Base-by-base conservation (phyloP, 2,888 invertebrate genomes). In the Ormia ochracea region DNA sequence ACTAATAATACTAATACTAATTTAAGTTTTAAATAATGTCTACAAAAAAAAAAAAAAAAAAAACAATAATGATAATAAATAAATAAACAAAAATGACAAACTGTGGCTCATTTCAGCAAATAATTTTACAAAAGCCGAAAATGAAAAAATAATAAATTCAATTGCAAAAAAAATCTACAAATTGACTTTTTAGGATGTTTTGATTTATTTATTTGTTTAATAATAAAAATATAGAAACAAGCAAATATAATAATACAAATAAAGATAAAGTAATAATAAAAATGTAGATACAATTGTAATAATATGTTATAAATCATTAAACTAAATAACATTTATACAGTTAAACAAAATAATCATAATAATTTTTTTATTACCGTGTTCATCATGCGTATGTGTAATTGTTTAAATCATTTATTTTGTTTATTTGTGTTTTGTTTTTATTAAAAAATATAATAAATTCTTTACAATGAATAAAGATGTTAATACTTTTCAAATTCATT, bases 161-260 rank as follows among this genome's bases (percentile, higher is more conserved):
- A n/a, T n/a, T n/a, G n/a, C n/a, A n/a, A n/a, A n/a, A n/a, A n/a
- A n/a, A n/a, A n/a, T n/a, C n/a, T n/a, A n/a, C n/a, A n/a, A n/a
- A 54, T 54, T 54, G 1, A 45, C 56, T 56, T 26, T 61, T 43
- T 54, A 43, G 43, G 61, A 56, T 56, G 28, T 26, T 58, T 65
- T 56, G 33, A n/a, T 69, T 77, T 76, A 48, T 73, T 74, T 74
- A 63, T 65, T 74, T 56, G 19, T 78, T 78, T 78, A 74, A 74
- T 82, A 82, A 82, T 82, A 83, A 81, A 82, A 82, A 81, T 80
- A 80, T 75, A 69, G 74, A 78, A 78, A 78, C 78, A 78, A 78
- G 74, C 63, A 78, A 78, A 82, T 61, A 85, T 85, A 84, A 85
- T 84, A 86, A 85, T 86, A 85, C n/a, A n/a, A n/a, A 72, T 45